Base-by-base conservation (phyloP, 2,113 vertebrate species). In the Cricetomys ansorgei region DNA sequence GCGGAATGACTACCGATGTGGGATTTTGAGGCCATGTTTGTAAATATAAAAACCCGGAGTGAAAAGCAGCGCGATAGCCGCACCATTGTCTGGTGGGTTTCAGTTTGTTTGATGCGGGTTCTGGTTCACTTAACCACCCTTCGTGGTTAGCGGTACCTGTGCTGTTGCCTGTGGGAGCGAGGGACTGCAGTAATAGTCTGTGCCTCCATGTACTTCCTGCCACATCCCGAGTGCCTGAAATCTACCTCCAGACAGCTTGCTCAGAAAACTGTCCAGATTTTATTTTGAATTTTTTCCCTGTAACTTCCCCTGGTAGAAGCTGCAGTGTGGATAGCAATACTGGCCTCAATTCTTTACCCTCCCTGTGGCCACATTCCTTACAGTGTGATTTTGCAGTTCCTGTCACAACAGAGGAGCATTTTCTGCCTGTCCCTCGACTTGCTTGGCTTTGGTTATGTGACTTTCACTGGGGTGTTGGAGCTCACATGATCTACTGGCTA, bases 11-110 rank as follows among this genome's bases (percentile, higher is more conserved):
- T 97, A 94, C 92, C 98, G 98, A 98, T 97, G 97, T 97, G 95
- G 94, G 92, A 96, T 98, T 95, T 98, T 96, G 97, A 98, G 98
- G 97, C 90, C 57, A 92, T 98, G 94, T 97, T 96, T 98, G 86
- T 96, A 89, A 83, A 94, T 96, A 96, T 45, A 92, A 91, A 97
- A 88, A 70, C 93, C 37, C 27, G 25, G 13, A 92, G 75, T 88
- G 84, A 62, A 72, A 65, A 91, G 62, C 84, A 76, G 62, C 85
- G 80, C 64, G 88, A 3, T 73, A 65, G 2, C 72, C 85, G n/a
- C 85, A 48, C 53, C 29, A 57, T 75, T 17, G 43, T 92, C 70
- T 69, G 92, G 80, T 70, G 12, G 53, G 80, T 57, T 97, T 83
- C 34, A 69, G 70, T 70, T 88, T 85, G 53, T 88, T 27, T 62